Percentiles rank a stretch among this genome's conserved stretches.
Conservation (phyloP, 2,113 vertebrate genomes). For the Cavia aperea region DNA sequence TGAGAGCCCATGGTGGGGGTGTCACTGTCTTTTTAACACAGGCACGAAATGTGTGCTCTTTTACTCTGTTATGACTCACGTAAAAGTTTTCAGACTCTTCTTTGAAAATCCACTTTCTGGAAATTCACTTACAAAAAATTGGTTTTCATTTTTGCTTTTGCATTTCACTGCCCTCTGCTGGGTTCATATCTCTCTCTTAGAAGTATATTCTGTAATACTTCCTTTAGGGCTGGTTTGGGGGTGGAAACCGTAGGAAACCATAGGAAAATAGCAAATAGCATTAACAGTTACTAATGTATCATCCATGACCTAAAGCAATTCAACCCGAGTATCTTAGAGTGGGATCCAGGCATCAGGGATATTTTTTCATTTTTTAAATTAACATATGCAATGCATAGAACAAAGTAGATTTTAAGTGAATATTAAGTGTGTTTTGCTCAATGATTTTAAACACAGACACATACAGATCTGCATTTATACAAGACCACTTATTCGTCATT, state of each 20-base stretch:
- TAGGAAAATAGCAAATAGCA: too few species aligned
- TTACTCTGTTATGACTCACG: neutral
- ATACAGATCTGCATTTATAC: neutral
- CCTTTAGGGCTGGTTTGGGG: neutral
- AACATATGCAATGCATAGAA: neutral
- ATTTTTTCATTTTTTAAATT: neutral
- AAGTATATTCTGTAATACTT: neutral
- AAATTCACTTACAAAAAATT: neutral
- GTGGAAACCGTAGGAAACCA: too few species aligned
- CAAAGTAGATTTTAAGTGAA: neutral
- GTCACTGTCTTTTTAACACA: neutral
- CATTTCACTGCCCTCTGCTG: neutral
- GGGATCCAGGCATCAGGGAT: too few species aligned
- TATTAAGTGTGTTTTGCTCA: neutral
- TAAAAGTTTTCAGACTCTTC: neutral
- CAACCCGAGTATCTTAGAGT: neutral
- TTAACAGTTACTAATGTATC: neutral
- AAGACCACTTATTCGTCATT: neutral
- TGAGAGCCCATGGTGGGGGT: too few species aligned
- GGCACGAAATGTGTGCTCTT: too few species aligned
- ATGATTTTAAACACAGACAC: neutral
- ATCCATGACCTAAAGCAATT: neutral
- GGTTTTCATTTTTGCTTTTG: neutral
- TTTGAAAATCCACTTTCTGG: neutral
- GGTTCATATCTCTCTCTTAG: neutral